Conservation (phyloP, 2,113 vertebrate species). For the Pluvianellus socialis region DNA sequence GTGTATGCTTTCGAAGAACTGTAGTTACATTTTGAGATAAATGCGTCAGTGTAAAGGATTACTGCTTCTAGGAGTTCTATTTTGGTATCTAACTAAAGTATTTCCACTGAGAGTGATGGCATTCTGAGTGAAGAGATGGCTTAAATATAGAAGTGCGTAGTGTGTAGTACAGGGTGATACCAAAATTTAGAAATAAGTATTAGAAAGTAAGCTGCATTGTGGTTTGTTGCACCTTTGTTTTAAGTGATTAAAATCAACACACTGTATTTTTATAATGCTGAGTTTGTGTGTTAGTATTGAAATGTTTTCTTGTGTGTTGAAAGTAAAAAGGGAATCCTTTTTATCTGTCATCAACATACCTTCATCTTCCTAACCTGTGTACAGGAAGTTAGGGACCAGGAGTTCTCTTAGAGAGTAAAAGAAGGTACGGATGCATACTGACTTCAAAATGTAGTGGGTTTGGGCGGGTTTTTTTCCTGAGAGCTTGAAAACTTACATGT, state of each 20-base stretch:
- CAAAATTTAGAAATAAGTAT: not conserved
- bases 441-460: not conserved
- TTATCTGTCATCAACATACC: not conserved
- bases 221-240: not conserved
- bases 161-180: not conserved
- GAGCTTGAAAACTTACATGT: not conserved
- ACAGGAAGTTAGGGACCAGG: not conserved
- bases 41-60: slow-evolving; percentile 39
- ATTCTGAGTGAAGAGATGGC: slow-evolving; percentile 5
- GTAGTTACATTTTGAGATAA: slow-evolving; percentile 16
- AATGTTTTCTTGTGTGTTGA: not conserved
- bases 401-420: not conserved
- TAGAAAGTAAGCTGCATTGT: not conserved
- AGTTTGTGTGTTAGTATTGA: not conserved
- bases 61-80: slow-evolving; percentile 53
- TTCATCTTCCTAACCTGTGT: not conserved
- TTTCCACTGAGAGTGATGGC: slow-evolving; percentile 10
- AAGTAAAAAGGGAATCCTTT: not conserved
- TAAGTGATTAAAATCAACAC: not conserved
- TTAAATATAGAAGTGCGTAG: slow-evolving; percentile 23
- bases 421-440: not conserved
- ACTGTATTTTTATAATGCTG: not conserved
- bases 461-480: not conserved
- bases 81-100: not conserved
- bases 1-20: slow-evolving; percentile 45